These are phyloP conservation scores for Hemitrygon akajei DNA, from an alignment of 2,797 vertebrate genomes.

Conservation along the genomic window DNA sequence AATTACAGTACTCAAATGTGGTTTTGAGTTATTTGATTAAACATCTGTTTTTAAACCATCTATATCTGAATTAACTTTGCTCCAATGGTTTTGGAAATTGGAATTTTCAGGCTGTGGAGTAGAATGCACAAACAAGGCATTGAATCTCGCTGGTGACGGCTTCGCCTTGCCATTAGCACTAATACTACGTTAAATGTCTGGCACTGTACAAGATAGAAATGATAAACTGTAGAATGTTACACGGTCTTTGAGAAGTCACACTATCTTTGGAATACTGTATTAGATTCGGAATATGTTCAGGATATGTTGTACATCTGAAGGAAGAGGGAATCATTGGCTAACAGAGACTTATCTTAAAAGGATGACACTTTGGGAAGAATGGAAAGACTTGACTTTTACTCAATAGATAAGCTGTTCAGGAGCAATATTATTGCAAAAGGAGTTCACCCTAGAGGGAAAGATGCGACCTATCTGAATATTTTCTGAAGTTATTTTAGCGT, in stretches of 20 bases:
- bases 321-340: background rate
- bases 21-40: conserved; percentile 29
- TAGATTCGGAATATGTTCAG: background rate
- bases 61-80: background rate
- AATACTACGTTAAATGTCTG: background rate
- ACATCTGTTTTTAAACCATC: conserved; percentile 16
- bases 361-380: background rate
- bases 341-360: background rate
- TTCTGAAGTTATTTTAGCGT: background rate
- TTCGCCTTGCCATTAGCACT: too few relatives aligned
- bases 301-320: background rate
- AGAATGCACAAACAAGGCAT: background rate
- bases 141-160: background rate
- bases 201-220: background rate
- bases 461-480: background rate
- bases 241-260: background rate
- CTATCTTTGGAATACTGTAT: background rate
- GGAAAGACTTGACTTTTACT: background rate
- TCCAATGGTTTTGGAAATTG: background rate
- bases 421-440: background rate
- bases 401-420: background rate
- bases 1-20: conserved; percentile 24
- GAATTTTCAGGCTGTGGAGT: background rate
- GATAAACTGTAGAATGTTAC: background rate
- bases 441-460: background rate